Evolutionary conservation across 2,888 invertebrate genomes (phyloP).

Genomic region (Apamea epomidion): DNA sequence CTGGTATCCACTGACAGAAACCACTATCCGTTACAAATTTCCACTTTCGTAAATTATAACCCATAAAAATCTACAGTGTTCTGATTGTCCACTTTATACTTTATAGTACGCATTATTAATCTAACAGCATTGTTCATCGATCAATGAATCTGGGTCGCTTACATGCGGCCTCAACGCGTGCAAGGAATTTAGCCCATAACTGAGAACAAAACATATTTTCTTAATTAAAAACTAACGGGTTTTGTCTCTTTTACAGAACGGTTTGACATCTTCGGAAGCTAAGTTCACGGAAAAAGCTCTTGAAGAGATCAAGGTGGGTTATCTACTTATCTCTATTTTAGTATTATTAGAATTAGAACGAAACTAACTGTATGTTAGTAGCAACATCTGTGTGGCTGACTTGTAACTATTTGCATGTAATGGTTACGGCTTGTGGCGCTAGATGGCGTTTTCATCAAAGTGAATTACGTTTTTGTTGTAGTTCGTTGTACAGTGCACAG

Average conservation of each 20-base stretch:
- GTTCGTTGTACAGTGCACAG: conserved; percentile 25
- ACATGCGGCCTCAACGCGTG: conserved; percentile 48
- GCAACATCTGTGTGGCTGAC: conserved; percentile 70
- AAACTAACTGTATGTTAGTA: conserved; percentile 14
- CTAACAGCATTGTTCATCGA: conserved; percentile 63
- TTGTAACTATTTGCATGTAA: not conserved
- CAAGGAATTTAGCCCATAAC: conserved; percentile 57
- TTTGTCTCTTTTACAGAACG: conserved; percentile 79
- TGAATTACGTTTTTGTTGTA: fast-evolving
- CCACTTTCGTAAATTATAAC: not conserved
- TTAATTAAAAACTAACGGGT: conserved; percentile 25
- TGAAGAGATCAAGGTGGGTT: conserved; percentile 86
- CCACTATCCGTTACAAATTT: not conserved
- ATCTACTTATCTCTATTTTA: conserved; percentile 24
- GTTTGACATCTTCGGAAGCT: conserved; percentile 81
- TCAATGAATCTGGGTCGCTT: conserved; percentile 62
- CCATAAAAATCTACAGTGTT: not conserved
- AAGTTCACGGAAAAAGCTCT: conserved; percentile 85
- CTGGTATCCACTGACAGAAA: not conserved
- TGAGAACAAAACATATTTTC: conserved; percentile 33
- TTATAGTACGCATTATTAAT: conserved; percentile 38
- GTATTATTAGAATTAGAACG: conserved; percentile 1
- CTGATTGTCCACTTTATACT: conserved; percentile 27
- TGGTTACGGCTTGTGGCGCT: not conserved
- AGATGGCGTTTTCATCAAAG: conserved; percentile 26